phyloP scores from a whole-genome alignment of 2,888 invertebrate genomes.

The Agrotis segetum region DNA sequence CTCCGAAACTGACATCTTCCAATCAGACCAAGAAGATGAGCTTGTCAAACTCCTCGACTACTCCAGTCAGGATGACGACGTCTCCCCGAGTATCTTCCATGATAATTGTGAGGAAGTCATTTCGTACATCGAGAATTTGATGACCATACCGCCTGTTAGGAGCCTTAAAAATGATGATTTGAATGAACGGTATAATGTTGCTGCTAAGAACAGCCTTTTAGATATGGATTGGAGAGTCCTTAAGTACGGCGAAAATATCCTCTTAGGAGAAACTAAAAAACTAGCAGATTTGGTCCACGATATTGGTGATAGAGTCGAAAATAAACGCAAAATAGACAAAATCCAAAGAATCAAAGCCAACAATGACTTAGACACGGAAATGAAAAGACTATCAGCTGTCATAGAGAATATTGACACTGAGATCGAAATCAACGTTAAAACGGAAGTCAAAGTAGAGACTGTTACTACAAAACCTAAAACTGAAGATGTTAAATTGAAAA shows the following conservation, averaged over 20 bases:
- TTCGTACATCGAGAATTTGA: slow-evolving; percentile 82
- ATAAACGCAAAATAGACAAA: slow-evolving; percentile 76
- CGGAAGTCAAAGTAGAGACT: slow-evolving; percentile 65
- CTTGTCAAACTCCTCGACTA: slow-evolving; percentile 94
- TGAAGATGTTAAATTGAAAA: slow-evolving; percentile 75
- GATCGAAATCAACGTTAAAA: slow-evolving; percentile 72
- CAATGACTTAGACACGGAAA: slow-evolving; percentile 85
- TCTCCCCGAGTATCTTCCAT: slow-evolving; percentile 86
- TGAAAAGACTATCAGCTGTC: slow-evolving; percentile 86
- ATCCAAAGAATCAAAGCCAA: slow-evolving; percentile 76
- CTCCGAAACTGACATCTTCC: slow-evolving; percentile 94
- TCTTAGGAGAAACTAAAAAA: slow-evolving; percentile 86
- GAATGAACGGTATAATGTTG: slow-evolving; percentile 83
- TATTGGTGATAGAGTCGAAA: slow-evolving; percentile 75
- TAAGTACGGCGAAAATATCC: slow-evolving; percentile 88
- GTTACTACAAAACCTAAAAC: slow-evolving; percentile 69
- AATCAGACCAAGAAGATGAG: slow-evolving; percentile 95
- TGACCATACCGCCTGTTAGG: slow-evolving; percentile 73
- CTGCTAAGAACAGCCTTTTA: slow-evolving; percentile 82
- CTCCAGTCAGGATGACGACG: slow-evolving; percentile 92
- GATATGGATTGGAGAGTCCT: slow-evolving; percentile 89
- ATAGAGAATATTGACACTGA: slow-evolving; percentile 85
- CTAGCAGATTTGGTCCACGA: slow-evolving; percentile 82
- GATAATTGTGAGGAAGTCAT: slow-evolving; percentile 87
- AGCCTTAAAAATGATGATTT: slow-evolving; percentile 76